Conservation (phyloP, 2,888 invertebrate genomes). For the Subacronicta megacephala region DNA sequence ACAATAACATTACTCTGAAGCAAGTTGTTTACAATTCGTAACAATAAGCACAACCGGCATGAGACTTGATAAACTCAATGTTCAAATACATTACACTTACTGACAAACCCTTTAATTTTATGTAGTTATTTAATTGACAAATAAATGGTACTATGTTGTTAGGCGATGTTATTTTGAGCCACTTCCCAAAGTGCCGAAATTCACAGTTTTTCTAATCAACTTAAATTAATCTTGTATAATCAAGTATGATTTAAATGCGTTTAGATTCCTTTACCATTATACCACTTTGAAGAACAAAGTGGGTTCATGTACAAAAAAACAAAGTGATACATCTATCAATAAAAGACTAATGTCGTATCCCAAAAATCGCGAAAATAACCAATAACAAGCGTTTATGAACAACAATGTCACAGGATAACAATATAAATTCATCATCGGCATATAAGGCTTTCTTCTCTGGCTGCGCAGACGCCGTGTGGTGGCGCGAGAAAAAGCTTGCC, state of each 20-base stretch:
- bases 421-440: slow-evolving; percentile 83
- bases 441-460: slow-evolving; percentile 86
- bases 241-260: background rate
- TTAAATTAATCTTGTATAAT: too few relatives aligned
- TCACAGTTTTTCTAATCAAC: background rate
- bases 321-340: slow-evolving; percentile 42
- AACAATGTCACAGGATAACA: slow-evolving; percentile 51
- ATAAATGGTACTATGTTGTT: background rate
- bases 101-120: slow-evolving; percentile 1
- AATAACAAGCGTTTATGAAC: slow-evolving; percentile 48
- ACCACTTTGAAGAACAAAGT: background rate
- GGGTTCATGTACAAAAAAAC: slow-evolving; percentile 6
- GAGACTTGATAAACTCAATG: slow-evolving; percentile 30
- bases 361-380: slow-evolving; percentile 28
- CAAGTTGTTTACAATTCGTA: slow-evolving; percentile 20
- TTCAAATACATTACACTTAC: slow-evolving; percentile 2
- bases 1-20: slow-evolving; percentile 28
- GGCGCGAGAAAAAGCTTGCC: slow-evolving; percentile 97
- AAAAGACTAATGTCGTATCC: too few relatives aligned
- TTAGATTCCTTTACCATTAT: background rate
- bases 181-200: background rate
- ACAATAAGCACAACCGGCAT: slow-evolving; percentile 52
- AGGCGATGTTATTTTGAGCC: too few relatives aligned
- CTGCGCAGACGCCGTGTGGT: slow-evolving; percentile 94
- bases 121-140: background rate